Percentiles rank a stretch among this genome's conserved stretches.
Evolutionary conservation across 1,140 invertebrate genomes (phyloP).

Genomic region (Drosophila rhopaloa): DNA sequence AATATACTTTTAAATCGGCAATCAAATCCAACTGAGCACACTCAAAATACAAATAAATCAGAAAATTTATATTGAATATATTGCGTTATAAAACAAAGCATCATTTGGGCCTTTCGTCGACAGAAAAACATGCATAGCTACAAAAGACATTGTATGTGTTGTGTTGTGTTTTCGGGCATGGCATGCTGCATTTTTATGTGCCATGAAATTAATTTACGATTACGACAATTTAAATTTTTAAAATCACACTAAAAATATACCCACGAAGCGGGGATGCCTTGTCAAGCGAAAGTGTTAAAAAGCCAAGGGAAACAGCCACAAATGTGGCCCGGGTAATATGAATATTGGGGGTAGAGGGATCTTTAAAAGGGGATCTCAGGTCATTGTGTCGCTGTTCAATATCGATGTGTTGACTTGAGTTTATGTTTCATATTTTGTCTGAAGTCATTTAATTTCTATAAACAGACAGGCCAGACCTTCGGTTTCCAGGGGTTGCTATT

Average conservation of each 20-base stretch:
- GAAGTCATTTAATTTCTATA: constrained; percentile 40
- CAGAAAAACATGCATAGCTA: constrained; percentile 26
- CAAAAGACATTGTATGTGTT: constrained; percentile 44
- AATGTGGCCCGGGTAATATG: constrained; percentile 67
- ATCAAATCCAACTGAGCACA: constrained; percentile 59
- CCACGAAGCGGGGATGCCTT: constrained; percentile 61
- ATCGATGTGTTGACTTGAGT: constrained; percentile 46
- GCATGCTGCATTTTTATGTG: constrained; percentile 71
- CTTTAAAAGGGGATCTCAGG: neutral
- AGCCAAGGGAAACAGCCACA: constrained; percentile 40
- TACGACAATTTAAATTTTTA: constrained; percentile 84
- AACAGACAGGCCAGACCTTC: constrained; percentile 28
- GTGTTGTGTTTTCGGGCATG: constrained; percentile 14
- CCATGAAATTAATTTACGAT: constrained; percentile 85
- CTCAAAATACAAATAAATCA: constrained; percentile 47
- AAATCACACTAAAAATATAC: constrained; percentile 81
- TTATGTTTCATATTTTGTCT: constrained; percentile 44
- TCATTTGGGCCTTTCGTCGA: constrained; percentile 18
- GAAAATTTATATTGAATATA: constrained; percentile 34
- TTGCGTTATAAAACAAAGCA: constrained; percentile 57
- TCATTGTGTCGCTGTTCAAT: constrained; percentile 35
- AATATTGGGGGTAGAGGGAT: constrained; percentile 4
- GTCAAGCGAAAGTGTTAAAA: constrained; percentile 75
- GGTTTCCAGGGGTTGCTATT: constrained; percentile 7
- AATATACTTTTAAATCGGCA: neutral